These are phyloP conservation scores for Heterocephalus glaber DNA, from an alignment of 2,113 vertebrate species.

Conservation along the genomic window DNA sequence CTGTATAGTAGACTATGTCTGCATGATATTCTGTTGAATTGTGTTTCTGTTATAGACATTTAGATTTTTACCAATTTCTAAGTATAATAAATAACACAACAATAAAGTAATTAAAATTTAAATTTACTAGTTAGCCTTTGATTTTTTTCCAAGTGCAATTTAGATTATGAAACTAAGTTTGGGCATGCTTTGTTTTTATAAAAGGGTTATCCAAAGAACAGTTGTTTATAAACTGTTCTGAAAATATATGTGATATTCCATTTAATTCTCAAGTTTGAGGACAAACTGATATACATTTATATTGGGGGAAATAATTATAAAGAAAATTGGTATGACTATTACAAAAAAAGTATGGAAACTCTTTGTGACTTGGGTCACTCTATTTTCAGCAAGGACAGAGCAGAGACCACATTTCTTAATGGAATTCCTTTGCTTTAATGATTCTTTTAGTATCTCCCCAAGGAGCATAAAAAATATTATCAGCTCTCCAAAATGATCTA, in stretches of 20 bases:
- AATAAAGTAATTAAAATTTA: conserved; percentile 50
- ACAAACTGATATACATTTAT: neutral
- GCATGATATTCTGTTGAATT: neutral
- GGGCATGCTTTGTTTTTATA: conserved; percentile 10
- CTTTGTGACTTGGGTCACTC: neutral
- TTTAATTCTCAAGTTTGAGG: conserved; percentile 27
- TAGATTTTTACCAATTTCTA: neutral
- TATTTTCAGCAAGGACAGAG: conserved; percentile 46
- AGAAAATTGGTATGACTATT: conserved; percentile 19
- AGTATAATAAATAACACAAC: neutral
- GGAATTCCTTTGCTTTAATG: conserved; percentile 55
- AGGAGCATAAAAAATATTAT: conserved; percentile 21
- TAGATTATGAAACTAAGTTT: conserved; percentile 54
- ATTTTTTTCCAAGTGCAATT: conserved; percentile 43
- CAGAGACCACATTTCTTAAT: conserved; percentile 34
- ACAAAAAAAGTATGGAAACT: conserved; percentile 35
- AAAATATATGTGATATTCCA: neutral
- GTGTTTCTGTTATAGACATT: neutral
- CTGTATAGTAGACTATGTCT: neutral
- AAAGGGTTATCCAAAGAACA: conserved; percentile 40
- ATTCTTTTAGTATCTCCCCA: conserved; percentile 34
- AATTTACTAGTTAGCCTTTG: conserved; percentile 29
- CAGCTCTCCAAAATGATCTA: conserved; percentile 55
- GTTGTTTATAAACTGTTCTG: conserved; percentile 36
- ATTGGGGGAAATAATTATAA: conserved; percentile 32